Evolutionary conservation across 2,888 invertebrate genomes (phyloP), one percentile per base, ranked within the genome.

Genomic region (Caenorhabditis sp.): DNA sequence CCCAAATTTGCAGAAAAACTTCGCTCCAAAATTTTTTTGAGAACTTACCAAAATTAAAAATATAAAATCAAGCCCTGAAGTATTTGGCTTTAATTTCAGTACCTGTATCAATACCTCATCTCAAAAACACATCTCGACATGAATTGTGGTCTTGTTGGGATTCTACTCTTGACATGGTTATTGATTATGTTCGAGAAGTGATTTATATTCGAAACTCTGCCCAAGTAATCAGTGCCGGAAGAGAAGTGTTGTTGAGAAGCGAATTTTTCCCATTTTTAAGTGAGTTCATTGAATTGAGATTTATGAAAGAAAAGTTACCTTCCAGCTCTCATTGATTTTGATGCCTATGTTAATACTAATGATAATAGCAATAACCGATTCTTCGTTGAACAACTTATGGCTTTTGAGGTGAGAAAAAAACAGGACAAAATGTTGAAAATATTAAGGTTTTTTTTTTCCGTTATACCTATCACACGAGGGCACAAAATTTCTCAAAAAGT

Each of bases 301-400:
- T n/a, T n/a, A n/a, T n/a, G n/a, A n/a, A n/a, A n/a, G n/a, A n/a
- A n/a, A n/a, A n/a, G n/a, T 6, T 31, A 19, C 24, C 26, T 14
- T 62, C 21, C 51, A 58, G 69, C 57, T 8, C 54, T 74, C 17
- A 64, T 69, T n/a, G 74, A 74, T 63, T 69, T 66, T 37, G 66
- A 66, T 26, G 26, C n/a, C 14, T 63, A 55, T 54, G 17, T 36
- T 8, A 58, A 66, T 27, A 60, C 69, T 10, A 62, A 57, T 63
- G 62, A 78, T 72, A 37, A 36, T 53, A 19, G 49, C 93, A 94
- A 43, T 89, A 92, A 95, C 85, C 92, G 94, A 27, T 99, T 99
- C 91, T 99, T 99, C 89, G 94, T 96, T 88, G 95, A 97, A 88
- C 97, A 99, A 90, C 91, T 99, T 70, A 95, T 95, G 55, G 97